Conservation (phyloP, 2,888 invertebrate genomes). For the Euzetes globulus region DNA sequence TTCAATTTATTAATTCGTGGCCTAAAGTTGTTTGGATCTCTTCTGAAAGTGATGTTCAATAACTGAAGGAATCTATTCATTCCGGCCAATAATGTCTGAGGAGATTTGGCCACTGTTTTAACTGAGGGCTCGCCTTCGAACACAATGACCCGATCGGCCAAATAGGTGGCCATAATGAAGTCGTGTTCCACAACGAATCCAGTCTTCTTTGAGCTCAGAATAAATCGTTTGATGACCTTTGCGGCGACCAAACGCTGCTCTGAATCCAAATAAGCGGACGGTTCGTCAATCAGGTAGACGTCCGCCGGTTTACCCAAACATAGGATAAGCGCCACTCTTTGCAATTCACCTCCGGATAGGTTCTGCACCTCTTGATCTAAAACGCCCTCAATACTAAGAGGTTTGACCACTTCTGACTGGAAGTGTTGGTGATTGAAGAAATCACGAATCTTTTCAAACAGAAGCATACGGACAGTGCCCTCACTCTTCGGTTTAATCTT, state of each 20-base stretch:
- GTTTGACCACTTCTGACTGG: slow-evolving; percentile 97
- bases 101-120: slow-evolving; percentile 77
- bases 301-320: slow-evolving; percentile 98
- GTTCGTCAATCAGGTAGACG: slow-evolving; percentile 88
- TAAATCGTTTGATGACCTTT: slow-evolving; percentile 74
- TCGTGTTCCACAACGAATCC: slow-evolving; percentile 99
- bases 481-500: slow-evolving; percentile 97
- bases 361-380: slow-evolving; percentile 98
- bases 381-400: slow-evolving; percentile 89
- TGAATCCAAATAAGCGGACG: slow-evolving; percentile 97
- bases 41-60: slow-evolving; percentile 91
- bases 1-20: slow-evolving; percentile 95
- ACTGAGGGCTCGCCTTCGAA: slow-evolving; percentile 92
- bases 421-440: slow-evolving; percentile 96
- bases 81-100: slow-evolving; percentile 79
- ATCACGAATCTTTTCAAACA: slow-evolving; percentile 95
- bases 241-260: slow-evolving; percentile 99
- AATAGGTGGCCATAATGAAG: slow-evolving; percentile 99
- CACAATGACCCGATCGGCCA: slow-evolving; percentile 95
- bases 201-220: slow-evolving; percentile 97
- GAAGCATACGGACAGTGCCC: slow-evolving; percentile 78
- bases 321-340: slow-evolving; percentile 88
- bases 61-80: slow-evolving; percentile 97
- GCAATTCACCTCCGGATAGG: slow-evolving; percentile 97
- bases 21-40: slow-evolving; percentile 97